Evolutionary conservation across 2,113 vertebrate genomes (phyloP), one percentile per base, ranked within the genome.

Genomic region (Tetrax tetrax): DNA sequence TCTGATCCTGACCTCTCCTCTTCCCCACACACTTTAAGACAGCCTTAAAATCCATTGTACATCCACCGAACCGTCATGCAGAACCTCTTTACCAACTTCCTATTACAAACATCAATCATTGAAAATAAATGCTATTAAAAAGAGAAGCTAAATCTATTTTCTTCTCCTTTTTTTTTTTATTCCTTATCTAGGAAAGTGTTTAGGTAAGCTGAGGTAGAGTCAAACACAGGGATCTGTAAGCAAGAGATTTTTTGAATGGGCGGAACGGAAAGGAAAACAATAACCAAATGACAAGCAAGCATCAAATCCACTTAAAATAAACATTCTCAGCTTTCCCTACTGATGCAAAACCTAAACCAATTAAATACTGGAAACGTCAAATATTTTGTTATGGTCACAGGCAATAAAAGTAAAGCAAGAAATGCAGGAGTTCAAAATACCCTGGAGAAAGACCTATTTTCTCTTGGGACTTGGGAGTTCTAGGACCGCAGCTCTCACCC

Each of bases 81-180:
- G 72, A 89, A 71, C 51, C 14, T 82, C 66, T 89, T 93, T 61
- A 87, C 23, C 66, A 87, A 79, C 50, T 89, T 95, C 28, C 22
- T 66, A 38, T 54, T 47, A 69, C 31, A 76, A 91, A 76, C 24
- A 72, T 20, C 72, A 79, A 82, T 82, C 19, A 74, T 57, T 37
- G 65, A 81, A 89, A 93, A 82, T 23, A 76, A 84, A 53, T 53
- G 33, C 14, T 45, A 45, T 64, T 78, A 41, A 48, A 89, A 87
- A 71, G 20, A 54, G 37, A 94, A 35, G 61, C 29, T 72, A 84
- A 91, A 91, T 61, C 41, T 3, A 89, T 87, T 94, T 91, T 95
- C 37, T 56, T 61, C 31, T 92, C 47, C n/a, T 88, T 25, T 63
- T 88, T 78, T 56, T 70, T 88, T 78, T 56, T 70, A 50, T 53